Evolutionary conservation across 2,113 vertebrate genomes (phyloP), one percentile per base, ranked within the genome.

Genomic region (Thymallus thymallus): DNA sequence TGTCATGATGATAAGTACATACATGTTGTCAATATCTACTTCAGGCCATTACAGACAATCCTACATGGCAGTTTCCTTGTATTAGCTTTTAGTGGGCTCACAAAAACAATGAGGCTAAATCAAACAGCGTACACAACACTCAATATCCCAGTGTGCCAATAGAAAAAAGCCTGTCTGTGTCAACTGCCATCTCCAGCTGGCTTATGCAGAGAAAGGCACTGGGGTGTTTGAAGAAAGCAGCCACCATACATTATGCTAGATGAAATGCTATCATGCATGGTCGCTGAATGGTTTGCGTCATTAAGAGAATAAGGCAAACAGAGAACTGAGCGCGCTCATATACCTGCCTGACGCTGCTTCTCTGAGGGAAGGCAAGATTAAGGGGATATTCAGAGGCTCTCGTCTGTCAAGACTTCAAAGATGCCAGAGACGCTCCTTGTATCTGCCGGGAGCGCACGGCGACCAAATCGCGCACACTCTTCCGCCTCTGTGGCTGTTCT

Each of bases 381-480:
- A 93, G 92, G 88, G 86, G 85, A 90, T 92, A 92, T 92, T 92
- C 89, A 88, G 87, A 92, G 90, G 84, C 91, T 82, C 89, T 87
- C 89, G 88, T 91, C 92, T 93, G 92, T 92, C 91, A 92, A 86
- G 85, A 92, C 92, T 91, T 93, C 91, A 92, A 92, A 92, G 90
- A 84, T 81, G 87, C 88, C 88, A 81, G 89, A 87, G 88, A 88
- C 90, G 83, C 84, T 86, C 84, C 91, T 87, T 90, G 91, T 92
- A 89, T 89, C 90, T 84, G 88, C 79, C 83, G 87, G 84, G 82
- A 76, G 83, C 82, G 90, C 87, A 75, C 84, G 83, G 90, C 87
- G 88, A 92, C 92, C 91, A 91, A 90, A 92, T 90, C 89, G 86
- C 87, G 82, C 90, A 91, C 90, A 86, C 92, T 87, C 86, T 79